phyloP scores from a whole-genome alignment of 2,888 invertebrate species.

The Byasa hedistus region DNA sequence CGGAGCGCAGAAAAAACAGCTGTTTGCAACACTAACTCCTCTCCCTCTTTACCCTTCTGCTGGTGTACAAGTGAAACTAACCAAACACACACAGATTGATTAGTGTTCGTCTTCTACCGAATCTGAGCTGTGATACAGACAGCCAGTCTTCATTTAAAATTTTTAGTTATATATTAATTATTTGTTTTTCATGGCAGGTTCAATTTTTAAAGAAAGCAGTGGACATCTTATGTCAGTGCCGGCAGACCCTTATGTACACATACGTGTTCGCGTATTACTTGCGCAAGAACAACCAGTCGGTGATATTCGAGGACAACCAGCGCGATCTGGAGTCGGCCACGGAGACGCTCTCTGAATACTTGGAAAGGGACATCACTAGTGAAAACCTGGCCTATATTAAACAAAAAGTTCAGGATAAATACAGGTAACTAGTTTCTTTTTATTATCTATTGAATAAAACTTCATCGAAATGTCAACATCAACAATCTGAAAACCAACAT shows the following conservation, averaged over 20 bases:
- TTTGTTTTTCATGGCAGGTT: slow-evolving; percentile 77
- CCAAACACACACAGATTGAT: too few relatives aligned
- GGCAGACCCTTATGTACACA: slow-evolving; percentile 98
- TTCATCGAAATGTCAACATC: background rate
- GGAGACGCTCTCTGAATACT: slow-evolving; percentile 97
- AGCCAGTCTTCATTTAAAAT: too few relatives aligned
- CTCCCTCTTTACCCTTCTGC: too few relatives aligned
- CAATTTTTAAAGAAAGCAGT: slow-evolving; percentile 99
- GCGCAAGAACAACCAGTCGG: slow-evolving; percentile 98
- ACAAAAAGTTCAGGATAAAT: slow-evolving; percentile 99
- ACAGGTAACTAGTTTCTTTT: slow-evolving; percentile 81
- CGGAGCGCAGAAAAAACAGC: too few relatives aligned
- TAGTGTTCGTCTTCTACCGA: too few relatives aligned
- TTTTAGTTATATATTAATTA: too few relatives aligned
- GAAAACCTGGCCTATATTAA: slow-evolving; percentile 98
- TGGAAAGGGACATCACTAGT: slow-evolving; percentile 98
- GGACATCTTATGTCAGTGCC: slow-evolving; percentile 97
- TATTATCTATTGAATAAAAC: background rate
- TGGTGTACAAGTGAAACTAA: too few relatives aligned
- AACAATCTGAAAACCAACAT: too few relatives aligned
- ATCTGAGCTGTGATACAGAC: too few relatives aligned
- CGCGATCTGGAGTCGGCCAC: slow-evolving; percentile 98
- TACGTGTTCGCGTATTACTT: slow-evolving; percentile 99
- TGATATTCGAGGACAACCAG: slow-evolving; percentile 99
- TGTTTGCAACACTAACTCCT: too few relatives aligned